Evolutionary conservation across 2,888 invertebrate genomes (phyloP), one percentile per base, ranked within the genome.

Genomic region (Polyploca ridens): DNA sequence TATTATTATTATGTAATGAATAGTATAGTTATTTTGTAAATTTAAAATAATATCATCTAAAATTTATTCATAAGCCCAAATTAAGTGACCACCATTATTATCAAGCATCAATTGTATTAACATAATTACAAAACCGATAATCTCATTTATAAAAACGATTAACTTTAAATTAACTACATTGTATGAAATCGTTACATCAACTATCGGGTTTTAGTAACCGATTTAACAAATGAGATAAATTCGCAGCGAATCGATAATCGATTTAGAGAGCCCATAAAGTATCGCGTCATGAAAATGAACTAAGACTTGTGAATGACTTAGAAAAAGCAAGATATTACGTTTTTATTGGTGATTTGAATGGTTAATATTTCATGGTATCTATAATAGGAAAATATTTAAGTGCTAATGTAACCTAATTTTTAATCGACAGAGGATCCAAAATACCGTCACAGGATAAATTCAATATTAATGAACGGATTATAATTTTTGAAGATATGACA

Each of bases 261-360:
- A 49, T 49, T 49, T 49, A 49, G 49, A 1, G 44, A 44, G 14
- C 44, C 14, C 64, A 63, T 62, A n/a, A 66, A 66, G 46, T 38
- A 10, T 59, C 66, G 49, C n/a, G 19, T 54, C 19, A 7, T 16
- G 16, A 49, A 49, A 49, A 49, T 16, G 10, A 19, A 10, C 54
- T 19, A 8, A 19, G 54, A 19, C 54, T 46, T 13, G 41, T 41
- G 41, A 41, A 46, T 46, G n/a, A 46, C 46, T n/a, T 7, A 46
- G n/a, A 46, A 46, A 46, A 46, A 7, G 14, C 14, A 6, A 46
- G n/a, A 7, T 46, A 46, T 46, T 41, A 44, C 5, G 44, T 44
- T 6, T 27, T 27, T 27, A 27, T 27, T 27, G 27, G 27, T 27
- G 2, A 27, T 27, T 27, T 27, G 27, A 27, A 27, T 27, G 27